Conservation (phyloP, 2,888 invertebrate species). For the Acleris cristana region DNA sequence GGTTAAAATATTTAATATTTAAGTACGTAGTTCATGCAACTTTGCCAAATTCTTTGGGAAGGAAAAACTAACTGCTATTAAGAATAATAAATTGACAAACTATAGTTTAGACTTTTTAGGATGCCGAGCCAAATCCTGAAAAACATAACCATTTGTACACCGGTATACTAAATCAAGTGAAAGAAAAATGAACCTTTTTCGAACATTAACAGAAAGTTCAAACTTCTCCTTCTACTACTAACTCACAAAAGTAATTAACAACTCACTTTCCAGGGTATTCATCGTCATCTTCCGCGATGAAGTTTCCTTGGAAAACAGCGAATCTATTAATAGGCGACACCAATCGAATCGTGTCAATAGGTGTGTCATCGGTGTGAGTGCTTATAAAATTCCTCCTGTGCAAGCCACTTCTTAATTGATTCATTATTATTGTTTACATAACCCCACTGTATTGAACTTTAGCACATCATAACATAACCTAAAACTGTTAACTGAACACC, state of each 20-base stretch:
- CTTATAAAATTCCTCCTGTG: conserved; percentile 71
- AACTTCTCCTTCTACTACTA: not conserved
- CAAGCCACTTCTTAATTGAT: conserved; percentile 58
- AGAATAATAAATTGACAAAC: too few species aligned
- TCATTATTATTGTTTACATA: conserved; percentile 52
- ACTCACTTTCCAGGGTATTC: conserved; percentile 71
- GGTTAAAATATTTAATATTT: too few species aligned
- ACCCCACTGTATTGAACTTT: conserved; percentile 39
- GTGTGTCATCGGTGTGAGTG: conserved; percentile 61
- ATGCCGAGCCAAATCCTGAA: too few species aligned
- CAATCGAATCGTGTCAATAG: conserved; percentile 69
- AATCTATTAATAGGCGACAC: conserved; percentile 73
- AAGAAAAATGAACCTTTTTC: too few species aligned
- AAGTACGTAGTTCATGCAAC: too few species aligned
- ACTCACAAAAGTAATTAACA: conserved; percentile 1
- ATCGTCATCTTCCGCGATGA: conserved; percentile 56
- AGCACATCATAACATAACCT: conserved; percentile 60
- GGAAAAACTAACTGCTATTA: too few species aligned
- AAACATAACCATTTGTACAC: too few species aligned
- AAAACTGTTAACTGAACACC: conserved; percentile 20
- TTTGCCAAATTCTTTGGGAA: too few species aligned
- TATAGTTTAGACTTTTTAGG: too few species aligned
- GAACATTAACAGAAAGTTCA: too few species aligned
- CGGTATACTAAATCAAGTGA: too few species aligned
- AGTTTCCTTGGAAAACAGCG: conserved; percentile 67